Conservation (phyloP, 1,140 invertebrate species). For the Mycetomoellerius zeteki region DNA sequence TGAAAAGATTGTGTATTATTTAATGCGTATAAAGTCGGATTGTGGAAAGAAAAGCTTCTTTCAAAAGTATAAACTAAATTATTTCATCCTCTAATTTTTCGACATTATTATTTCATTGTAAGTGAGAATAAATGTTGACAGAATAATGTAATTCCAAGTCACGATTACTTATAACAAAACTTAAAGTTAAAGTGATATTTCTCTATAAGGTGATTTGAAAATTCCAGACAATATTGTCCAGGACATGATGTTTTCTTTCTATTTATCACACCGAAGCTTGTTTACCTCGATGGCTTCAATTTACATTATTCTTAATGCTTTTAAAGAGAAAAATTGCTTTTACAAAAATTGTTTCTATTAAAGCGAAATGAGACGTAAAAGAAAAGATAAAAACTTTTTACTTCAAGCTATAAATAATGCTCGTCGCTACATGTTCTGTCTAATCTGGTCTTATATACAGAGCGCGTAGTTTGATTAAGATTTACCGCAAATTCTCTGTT, state of each 20-base stretch:
- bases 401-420: not conserved
- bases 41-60: not conserved
- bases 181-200: not conserved
- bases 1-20: not conserved
- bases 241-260: not conserved
- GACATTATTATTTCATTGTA: not conserved
- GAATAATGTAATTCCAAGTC: slow-evolving; percentile 14
- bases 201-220: not conserved
- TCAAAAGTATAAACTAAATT: not conserved
- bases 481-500: not conserved
- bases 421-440: not conserved
- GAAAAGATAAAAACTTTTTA: not conserved
- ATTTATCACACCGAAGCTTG: not conserved
- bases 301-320: not conserved
- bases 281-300: not conserved
- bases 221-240: not conserved
- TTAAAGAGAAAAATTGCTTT: not conserved
- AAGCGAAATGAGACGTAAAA: not conserved
- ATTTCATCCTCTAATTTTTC: not conserved
- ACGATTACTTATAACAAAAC: not conserved
- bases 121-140: not conserved
- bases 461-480: not conserved
- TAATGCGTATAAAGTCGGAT: slow-evolving; percentile 8
- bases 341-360: not conserved
- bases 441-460: not conserved